Percentiles rank a stretch among this genome's conserved stretches.
These are phyloP conservation scores for Riparia riparia DNA, from an alignment of 2,113 vertebrate genomes.

Conservation along the genomic window DNA sequence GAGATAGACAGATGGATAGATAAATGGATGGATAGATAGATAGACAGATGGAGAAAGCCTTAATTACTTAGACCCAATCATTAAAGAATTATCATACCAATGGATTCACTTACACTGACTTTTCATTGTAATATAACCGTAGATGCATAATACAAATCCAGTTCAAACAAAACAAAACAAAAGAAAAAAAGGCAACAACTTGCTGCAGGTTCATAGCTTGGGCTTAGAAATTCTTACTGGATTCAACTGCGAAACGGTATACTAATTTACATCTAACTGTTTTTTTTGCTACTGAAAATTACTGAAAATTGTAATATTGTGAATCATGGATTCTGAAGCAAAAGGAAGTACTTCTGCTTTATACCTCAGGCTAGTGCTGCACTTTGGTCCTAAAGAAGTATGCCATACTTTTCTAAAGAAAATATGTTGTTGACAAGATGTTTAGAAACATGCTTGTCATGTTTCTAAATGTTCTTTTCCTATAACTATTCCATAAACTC, in stretches of 20 bases:
- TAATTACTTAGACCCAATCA: not conserved
- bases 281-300: not conserved
- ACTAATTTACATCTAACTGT: not conserved
- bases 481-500: not conserved
- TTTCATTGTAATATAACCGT: not conserved
- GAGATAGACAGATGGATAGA: fast-evolving
- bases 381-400: not conserved
- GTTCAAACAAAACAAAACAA: too few relatives aligned
- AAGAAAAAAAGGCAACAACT: not conserved
- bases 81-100: not conserved
- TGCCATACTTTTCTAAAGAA: not conserved
- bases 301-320: not conserved
- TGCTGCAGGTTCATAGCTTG: not conserved
- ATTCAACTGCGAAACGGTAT: not conserved
- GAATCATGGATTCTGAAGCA: not conserved
- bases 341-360: not conserved
- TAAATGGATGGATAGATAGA: not conserved
- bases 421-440: not conserved
- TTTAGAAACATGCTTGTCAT: not conserved
- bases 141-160: not conserved
- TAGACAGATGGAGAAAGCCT: not conserved
- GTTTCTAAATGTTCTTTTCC: not conserved
- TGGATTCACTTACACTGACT: not conserved
- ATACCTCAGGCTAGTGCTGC: not conserved
- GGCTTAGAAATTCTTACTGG: not conserved